A percentile compares a stretch with the other conserved stretches of the same genome.
These are phyloP conservation scores for Chironex yamaguchii DNA, from an alignment of 30 jellyfish, hydroid and myxozoan species.

Conservation along the genomic window DNA sequence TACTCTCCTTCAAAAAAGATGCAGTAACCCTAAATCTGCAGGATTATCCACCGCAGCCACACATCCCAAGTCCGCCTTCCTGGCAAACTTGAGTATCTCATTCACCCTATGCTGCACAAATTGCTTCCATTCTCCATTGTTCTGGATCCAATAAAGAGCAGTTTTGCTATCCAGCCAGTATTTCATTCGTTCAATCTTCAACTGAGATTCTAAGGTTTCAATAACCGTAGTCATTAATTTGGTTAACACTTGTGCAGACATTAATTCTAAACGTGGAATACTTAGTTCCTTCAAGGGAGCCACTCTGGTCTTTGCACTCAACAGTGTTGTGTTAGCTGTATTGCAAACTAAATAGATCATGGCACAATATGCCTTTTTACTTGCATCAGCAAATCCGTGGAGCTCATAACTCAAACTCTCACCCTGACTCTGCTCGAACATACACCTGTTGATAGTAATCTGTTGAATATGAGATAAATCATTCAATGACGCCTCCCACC, in stretches of 20 bases:
- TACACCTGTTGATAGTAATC: neutral
- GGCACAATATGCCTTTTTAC: conserved; percentile 61
- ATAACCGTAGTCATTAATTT: neutral
- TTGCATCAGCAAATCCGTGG: conserved; percentile 62
- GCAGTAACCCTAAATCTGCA: conserved; percentile 49
- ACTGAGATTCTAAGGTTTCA: neutral
- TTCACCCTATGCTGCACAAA: conserved; percentile 23
- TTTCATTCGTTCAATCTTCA: conserved; percentile 3
- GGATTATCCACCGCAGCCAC: conserved; percentile 34
- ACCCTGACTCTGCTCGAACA: conserved; percentile 12
- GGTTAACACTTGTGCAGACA: conserved; percentile 1
- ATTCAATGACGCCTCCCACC: neutral
- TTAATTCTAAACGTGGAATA: conserved; percentile 38
- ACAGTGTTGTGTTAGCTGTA: neutral
- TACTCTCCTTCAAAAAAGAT: conserved; percentile 1
- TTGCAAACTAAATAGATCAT: conserved; percentile 27
- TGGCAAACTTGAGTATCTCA: neutral
- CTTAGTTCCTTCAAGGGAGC: conserved; percentile 39
- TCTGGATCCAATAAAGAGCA: conserved; percentile 28
- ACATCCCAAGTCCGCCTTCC: conserved; percentile 10
- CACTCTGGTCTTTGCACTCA: conserved; percentile 51
- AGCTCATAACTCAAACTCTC: neutral
- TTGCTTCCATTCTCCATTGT: conserved; percentile 32
- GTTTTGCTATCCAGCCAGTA: conserved; percentile 49
- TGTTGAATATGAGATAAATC: neutral